Percentiles rank a stretch among this genome's conserved stretches.
Conservation (phyloP, 2,113 vertebrate species). For the Lipophrys pholis region DNA sequence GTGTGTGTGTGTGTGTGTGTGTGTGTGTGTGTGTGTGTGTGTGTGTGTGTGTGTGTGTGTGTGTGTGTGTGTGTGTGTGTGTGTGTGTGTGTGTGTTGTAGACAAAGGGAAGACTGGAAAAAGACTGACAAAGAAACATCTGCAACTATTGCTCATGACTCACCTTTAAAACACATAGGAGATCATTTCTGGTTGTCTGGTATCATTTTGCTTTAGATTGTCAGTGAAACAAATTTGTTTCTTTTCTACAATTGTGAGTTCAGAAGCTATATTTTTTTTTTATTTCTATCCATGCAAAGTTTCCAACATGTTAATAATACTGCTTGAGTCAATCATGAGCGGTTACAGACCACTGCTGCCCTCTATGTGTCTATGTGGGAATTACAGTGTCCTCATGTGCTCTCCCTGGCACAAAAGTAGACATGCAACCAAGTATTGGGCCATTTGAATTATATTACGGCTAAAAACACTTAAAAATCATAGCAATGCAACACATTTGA, state of each 20-base stretch:
- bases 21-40: conserved; percentile 18
- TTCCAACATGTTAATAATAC: conserved; percentile 7
- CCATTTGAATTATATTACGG: not conserved
- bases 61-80: conserved; percentile 19
- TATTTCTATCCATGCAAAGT: conserved; percentile 12
- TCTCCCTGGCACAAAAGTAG: conserved; percentile 7
- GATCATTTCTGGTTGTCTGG: conserved; percentile 15
- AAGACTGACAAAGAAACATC: conserved; percentile 19
- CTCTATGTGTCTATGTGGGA: conserved; percentile 62
- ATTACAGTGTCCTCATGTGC: conserved; percentile 35
- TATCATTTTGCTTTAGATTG: conserved; percentile 4
- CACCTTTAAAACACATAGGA: conserved; percentile 15
- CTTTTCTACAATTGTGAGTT: not conserved
- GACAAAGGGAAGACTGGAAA: conserved; percentile 1
- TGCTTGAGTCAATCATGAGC: conserved; percentile 11
- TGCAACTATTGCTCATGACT: not conserved
- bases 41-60: not conserved
- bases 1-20: conserved; percentile 15
- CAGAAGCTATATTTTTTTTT: not conserved
- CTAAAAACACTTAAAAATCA: conserved; percentile 10
- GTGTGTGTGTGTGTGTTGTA: conserved; percentile 23
- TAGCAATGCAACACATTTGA: conserved; percentile 12
- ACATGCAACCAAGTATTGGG: not conserved
- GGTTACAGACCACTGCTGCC: conserved; percentile 70
- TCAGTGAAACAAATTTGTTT: conserved; percentile 2